phyloP scores from a whole-genome alignment of 2,113 vertebrate genomes.

The Indicator indicator region DNA sequence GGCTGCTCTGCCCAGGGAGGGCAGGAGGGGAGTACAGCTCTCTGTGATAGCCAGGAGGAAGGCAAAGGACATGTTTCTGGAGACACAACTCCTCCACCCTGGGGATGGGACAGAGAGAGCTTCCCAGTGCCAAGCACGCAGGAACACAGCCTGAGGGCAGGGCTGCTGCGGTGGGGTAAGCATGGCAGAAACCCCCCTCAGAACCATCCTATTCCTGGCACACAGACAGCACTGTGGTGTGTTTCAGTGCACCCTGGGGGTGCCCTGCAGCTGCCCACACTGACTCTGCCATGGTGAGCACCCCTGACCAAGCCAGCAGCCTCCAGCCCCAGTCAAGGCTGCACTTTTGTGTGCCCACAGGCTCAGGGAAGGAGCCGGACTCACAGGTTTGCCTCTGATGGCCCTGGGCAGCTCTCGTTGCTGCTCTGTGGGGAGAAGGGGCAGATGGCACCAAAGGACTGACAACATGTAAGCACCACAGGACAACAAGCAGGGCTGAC shows the following conservation, averaged over 20 bases:
- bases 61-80: not conserved
- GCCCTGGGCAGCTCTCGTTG: not conserved
- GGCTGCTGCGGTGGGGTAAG: not conserved
- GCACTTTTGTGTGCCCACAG: accelerated
- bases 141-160: not conserved
- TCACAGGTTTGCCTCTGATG: not conserved
- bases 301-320: not conserved
- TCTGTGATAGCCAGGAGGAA: not conserved
- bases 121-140: not conserved
- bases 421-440: not conserved
- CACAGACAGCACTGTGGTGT: accelerated
- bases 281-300: not conserved
- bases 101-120: not conserved
- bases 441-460: not conserved
- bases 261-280: not conserved
- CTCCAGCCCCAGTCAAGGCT: not conserved
- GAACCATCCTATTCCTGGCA: accelerated
- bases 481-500: not conserved
- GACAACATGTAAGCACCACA: accelerated
- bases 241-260: not conserved
- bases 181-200: not conserved
- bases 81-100: not conserved
- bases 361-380: not conserved
- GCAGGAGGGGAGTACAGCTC: not conserved
- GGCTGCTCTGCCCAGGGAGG: not conserved